phyloP scores from a whole-genome alignment of 2,797 vertebrate species.

The Nannoperca obscura region DNA sequence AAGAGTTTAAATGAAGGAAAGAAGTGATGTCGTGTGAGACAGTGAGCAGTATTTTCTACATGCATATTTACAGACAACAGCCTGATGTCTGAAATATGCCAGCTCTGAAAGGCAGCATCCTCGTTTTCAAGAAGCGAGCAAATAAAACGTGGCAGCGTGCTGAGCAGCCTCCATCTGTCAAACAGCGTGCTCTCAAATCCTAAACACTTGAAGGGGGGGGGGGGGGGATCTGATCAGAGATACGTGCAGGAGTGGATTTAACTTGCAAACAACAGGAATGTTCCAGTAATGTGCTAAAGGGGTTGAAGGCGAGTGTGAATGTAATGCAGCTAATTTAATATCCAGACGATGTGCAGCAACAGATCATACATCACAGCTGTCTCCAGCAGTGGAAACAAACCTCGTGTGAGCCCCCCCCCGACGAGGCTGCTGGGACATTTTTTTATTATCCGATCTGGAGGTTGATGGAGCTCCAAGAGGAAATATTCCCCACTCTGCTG shows the following conservation, averaged over 20 bases:
- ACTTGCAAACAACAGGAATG: too few relatives aligned
- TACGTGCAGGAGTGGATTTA: not conserved
- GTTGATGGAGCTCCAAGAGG: slow-evolving; percentile 33
- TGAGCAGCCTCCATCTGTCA: not conserved
- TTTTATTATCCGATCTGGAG: slow-evolving; percentile 44
- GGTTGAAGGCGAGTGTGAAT: not conserved
- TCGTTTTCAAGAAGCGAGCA: not conserved
- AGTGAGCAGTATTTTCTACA: not conserved
- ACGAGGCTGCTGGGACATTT: slow-evolving; percentile 40
- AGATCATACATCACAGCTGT: not conserved
- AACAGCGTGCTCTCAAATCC: not conserved
- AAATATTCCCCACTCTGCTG: slow-evolving; percentile 42
- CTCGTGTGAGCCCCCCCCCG: too few relatives aligned
- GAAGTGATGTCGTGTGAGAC: not conserved
- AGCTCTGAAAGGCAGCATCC: not conserved
- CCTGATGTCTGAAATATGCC: not conserved
- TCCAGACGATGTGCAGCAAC: not conserved
- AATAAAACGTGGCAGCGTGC: not conserved
- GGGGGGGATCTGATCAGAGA: too few relatives aligned
- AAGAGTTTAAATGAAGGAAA: too few relatives aligned
- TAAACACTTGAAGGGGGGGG: not conserved
- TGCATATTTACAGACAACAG: not conserved
- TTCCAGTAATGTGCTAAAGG: too few relatives aligned
- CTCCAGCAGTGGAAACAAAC: not conserved
- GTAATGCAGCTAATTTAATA: not conserved